phyloP scores from a whole-genome alignment of 2,113 vertebrate genomes.

The Macaca mulatta region DNA sequence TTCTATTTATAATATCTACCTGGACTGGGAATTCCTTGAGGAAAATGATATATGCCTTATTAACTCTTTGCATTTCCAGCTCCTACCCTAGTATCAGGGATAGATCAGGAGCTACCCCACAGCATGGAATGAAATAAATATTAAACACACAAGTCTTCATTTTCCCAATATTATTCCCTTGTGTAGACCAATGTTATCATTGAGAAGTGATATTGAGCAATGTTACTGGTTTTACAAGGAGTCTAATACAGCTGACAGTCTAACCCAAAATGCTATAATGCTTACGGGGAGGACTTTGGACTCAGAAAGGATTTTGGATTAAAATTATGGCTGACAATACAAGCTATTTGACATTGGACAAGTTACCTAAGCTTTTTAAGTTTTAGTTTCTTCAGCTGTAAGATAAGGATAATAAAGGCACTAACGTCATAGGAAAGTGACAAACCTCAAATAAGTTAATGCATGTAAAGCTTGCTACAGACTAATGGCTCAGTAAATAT shows the following conservation, averaged over 20 bases:
- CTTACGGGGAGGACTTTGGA: not conserved
- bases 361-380: not conserved
- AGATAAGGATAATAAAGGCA: not conserved
- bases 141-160: not conserved
- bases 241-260: not conserved
- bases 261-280: not conserved
- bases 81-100: not conserved
- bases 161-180: not conserved
- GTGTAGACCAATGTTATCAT: not conserved
- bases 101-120: not conserved
- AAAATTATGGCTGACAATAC: not conserved
- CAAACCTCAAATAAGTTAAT: not conserved
- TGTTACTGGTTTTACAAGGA: not conserved
- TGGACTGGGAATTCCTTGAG: not conserved
- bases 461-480: not conserved
- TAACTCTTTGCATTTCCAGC: not conserved
- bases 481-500: not conserved
- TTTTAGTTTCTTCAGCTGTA: not conserved
- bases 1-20: not conserved
- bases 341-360: not conserved
- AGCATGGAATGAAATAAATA: not conserved
- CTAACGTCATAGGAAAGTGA: not conserved
- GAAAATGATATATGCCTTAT: not conserved
- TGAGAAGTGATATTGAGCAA: not conserved
- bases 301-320: not conserved